These are phyloP conservation scores for Loris lydekkerianus DNA, from an alignment of 2,797 vertebrate genomes.

Conservation along the genomic window DNA sequence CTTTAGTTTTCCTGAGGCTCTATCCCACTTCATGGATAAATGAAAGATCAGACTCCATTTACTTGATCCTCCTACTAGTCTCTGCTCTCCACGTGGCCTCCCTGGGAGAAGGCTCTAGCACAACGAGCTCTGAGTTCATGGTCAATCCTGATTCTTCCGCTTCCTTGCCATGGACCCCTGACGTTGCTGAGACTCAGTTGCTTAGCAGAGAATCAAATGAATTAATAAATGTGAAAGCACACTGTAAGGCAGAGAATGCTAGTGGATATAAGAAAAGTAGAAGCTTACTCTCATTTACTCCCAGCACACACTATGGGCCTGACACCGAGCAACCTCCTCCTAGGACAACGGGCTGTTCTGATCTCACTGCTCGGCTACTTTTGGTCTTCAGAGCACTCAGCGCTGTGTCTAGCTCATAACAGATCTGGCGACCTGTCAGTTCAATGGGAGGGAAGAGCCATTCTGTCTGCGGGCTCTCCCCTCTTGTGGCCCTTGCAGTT, in stretches of 20 bases:
- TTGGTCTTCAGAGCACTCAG: background rate
- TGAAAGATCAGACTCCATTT: constrained; percentile 61
- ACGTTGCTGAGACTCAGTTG: background rate
- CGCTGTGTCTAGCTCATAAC: background rate
- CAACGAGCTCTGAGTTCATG: background rate
- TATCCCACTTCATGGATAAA: constrained; percentile 45
- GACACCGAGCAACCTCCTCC: background rate
- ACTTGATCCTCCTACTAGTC: constrained; percentile 47
- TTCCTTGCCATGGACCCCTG: background rate
- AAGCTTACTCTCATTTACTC: background rate
- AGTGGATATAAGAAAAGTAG: background rate
- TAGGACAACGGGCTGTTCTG: background rate
- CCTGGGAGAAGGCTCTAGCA: background rate
- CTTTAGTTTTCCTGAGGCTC: constrained; percentile 53
- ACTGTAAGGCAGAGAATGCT: background rate
- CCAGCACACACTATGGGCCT: background rate
- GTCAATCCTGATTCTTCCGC: background rate
- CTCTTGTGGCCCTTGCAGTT: background rate
- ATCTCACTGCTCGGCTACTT: background rate
- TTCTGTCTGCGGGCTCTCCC: background rate
- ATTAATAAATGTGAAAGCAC: background rate
- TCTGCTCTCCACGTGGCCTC: background rate
- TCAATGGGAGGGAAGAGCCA: background rate
- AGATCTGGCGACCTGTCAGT: background rate
- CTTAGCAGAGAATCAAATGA: background rate